Evolutionary conservation across 2,113 vertebrate species (phyloP).

Genomic region (Galeopterus variegatus): DNA sequence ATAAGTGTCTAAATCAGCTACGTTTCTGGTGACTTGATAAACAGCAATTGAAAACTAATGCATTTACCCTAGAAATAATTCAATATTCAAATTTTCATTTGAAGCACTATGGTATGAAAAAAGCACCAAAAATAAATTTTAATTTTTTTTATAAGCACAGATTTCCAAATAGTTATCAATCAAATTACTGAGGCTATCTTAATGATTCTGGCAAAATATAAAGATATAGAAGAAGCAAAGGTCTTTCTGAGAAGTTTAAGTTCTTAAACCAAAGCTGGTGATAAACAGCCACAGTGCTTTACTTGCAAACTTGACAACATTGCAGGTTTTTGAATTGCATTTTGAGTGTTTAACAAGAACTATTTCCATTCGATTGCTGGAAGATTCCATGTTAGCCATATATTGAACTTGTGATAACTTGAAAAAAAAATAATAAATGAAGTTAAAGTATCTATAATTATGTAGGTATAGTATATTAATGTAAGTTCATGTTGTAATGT

Average conservation of each 20-base stretch:
- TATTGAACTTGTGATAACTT: background rate
- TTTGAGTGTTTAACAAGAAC: background rate
- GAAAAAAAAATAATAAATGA: conserved; percentile 22
- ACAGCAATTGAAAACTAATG: background rate
- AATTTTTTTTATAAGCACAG: background rate
- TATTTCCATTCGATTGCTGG: background rate
- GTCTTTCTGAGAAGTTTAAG: background rate
- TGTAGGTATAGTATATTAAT: background rate
- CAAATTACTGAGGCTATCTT: background rate
- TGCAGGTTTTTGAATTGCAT: background rate
- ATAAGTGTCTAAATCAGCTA: background rate
- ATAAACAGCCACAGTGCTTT: background rate
- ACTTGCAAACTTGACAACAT: background rate
- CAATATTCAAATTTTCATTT: background rate
- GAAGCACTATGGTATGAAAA: background rate
- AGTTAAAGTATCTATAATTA: background rate
- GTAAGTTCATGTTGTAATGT: background rate
- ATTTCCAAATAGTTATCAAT: background rate
- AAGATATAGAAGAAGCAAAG: background rate
- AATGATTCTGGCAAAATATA: background rate
- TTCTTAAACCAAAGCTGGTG: background rate
- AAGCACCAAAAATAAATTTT: background rate
- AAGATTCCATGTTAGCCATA: background rate
- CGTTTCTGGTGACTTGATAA: background rate
- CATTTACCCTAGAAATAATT: background rate